Evolutionary conservation across 30 jellyfish, hydroid and myxozoan genomes (phyloP), one percentile per base, ranked within the genome.

Genomic region (Aurelia sp.): DNA sequence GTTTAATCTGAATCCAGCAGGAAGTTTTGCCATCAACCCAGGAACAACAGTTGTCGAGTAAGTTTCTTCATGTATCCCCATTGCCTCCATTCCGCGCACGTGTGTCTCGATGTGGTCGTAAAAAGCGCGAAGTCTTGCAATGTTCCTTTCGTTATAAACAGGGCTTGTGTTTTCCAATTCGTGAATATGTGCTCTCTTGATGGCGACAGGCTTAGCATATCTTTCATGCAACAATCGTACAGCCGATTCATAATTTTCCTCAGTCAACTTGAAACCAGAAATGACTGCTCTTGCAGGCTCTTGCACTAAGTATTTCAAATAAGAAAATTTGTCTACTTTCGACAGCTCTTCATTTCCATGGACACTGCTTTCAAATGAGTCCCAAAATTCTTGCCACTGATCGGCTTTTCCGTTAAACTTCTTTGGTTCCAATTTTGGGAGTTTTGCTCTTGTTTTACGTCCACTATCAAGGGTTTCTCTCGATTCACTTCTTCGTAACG

Each of bases 331-430:
- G 50, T 70, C 63, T 19, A 22, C 81, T 15, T 17, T 23, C 8
- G 40, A 17, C 18, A 22, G 81, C 33, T 70, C 63, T 70, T 70
- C 19, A 65, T 37, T 70, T 3, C 47, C 66, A 27, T 70, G 64
- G 3, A 70, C 81, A 37, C 64, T 30, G 33, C 81, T 70, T 22
- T 70, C 27, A 40, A 27, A 70, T 1, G 64, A 70, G 63, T 70
- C 64, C 81, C 81, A 70, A 44, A 70, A 70, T 41, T 70, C 62
- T 19, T 31, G 81, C 81, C 81, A 70, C 19, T 70, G 0, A 5
- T 37, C 21, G 22, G 81, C 22, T 4, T 70, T 70, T 23, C 63
- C 81, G 64, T 44, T 44, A 40, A 70, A 70, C 8, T 70, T 70
- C 63, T 70, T 70, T 65, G 64, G 62, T 41, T 70, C 81, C 19